Evolutionary conservation across 2,797 vertebrate species (phyloP).

Genomic region (Crenichthys baileyi): DNA sequence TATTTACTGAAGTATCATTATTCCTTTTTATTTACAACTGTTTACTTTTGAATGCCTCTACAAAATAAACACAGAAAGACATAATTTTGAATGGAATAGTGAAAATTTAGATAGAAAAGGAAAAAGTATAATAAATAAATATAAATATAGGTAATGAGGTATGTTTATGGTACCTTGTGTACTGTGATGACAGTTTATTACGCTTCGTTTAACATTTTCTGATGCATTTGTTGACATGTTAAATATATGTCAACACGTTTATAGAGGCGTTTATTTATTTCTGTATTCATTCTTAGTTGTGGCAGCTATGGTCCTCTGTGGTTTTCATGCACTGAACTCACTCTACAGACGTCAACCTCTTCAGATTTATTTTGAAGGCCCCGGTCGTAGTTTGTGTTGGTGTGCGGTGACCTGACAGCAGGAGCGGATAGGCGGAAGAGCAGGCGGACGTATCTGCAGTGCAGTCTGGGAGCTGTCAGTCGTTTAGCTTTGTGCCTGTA

Average conservation of each 20-base stretch:
- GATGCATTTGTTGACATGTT: neutral
- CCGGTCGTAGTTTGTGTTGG: accelerated
- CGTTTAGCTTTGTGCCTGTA: conserved; percentile 54
- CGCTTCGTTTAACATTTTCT: neutral
- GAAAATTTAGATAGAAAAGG: neutral
- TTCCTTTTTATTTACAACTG: neutral
- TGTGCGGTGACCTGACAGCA: conserved; percentile 1
- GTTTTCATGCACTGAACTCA: neutral
- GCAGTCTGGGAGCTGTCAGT: conserved; percentile 79
- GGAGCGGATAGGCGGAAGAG: conserved; percentile 42
- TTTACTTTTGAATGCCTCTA: neutral
- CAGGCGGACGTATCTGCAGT: conserved; percentile 67
- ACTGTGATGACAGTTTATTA: too few relatives aligned
- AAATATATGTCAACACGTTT: neutral
- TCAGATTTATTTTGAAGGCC: conserved; percentile 29
- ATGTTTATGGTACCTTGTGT: too few relatives aligned
- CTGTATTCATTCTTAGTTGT: neutral
- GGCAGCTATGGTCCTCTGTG: neutral
- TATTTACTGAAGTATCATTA: neutral
- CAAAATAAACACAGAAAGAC: neutral
- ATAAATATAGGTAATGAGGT: too few relatives aligned
- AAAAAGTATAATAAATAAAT: too few relatives aligned
- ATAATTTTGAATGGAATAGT: neutral
- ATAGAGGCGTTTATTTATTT: neutral
- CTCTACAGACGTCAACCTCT: neutral